These are phyloP conservation scores for Synergus japonicus DNA, from an alignment of 2,888 invertebrate genomes.

Conservation along the genomic window DNA sequence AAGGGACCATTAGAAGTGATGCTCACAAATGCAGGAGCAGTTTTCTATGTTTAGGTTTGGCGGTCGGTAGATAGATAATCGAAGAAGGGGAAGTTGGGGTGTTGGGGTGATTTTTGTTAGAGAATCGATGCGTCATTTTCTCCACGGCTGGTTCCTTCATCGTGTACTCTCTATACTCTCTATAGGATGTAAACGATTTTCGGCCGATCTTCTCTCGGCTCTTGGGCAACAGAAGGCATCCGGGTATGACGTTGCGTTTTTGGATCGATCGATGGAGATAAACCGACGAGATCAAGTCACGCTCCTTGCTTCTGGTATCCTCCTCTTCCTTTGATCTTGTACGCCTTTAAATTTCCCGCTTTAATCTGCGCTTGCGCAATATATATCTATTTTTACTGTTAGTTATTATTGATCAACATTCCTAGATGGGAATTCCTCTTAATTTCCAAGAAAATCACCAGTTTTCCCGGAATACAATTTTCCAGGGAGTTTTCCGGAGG, in stretches of 20 bases:
- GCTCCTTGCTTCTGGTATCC: conserved; percentile 39
- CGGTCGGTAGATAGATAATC: conserved; percentile 33
- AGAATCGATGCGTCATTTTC: conserved; percentile 74
- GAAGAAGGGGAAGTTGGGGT: conserved; percentile 15
- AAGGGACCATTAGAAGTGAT: conserved; percentile 23
- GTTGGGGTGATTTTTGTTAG: conserved; percentile 51
- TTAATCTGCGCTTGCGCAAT: not conserved
- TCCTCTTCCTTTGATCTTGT: conserved; percentile 9
- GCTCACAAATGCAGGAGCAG: conserved; percentile 32
- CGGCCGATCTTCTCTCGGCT: conserved; percentile 37
- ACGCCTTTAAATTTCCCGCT: not conserved
- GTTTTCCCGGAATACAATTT: not conserved
- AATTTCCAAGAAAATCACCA: not conserved
- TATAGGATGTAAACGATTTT: conserved; percentile 49
- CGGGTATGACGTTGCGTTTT: conserved; percentile 49
- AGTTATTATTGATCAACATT: not conserved
- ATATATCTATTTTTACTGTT: not conserved
- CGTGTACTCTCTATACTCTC: not conserved
- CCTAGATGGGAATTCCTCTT: not conserved
- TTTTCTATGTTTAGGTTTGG: conserved; percentile 19
- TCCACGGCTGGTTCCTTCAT: conserved; percentile 55
- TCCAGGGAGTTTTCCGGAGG: not conserved
- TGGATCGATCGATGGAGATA: conserved; percentile 49
- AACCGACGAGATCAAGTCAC: conserved; percentile 33
- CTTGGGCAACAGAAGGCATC: conserved; percentile 46